These are phyloP conservation scores for Myotis pilosus DNA, from an alignment of 2,797 vertebrate species.

Conservation along the genomic window DNA sequence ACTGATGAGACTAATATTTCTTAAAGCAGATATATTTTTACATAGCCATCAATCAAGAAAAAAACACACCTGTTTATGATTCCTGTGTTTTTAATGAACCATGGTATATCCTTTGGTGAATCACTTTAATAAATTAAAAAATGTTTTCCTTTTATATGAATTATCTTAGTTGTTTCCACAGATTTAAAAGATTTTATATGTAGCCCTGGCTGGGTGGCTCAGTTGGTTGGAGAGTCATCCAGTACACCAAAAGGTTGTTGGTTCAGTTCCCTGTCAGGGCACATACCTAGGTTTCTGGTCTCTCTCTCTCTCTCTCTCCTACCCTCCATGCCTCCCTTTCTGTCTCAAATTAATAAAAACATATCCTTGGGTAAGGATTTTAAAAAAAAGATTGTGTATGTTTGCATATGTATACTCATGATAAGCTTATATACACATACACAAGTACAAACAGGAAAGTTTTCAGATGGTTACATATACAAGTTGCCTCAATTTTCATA, in stretches of 20 bases:
- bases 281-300: not conserved
- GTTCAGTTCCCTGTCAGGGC: not conserved
- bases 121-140: slow-evolving; percentile 29
- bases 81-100: slow-evolving; percentile 20
- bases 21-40: slow-evolving; percentile 41
- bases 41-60: slow-evolving; percentile 12
- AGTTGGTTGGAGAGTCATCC: not conserved
- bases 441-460: not conserved
- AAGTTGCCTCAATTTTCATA: not conserved
- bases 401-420: not conserved
- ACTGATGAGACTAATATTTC: not conserved
- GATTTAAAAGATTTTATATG: not conserved
- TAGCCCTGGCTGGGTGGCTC: not conserved
- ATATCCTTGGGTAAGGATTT: not conserved
- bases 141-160: slow-evolving; percentile 27
- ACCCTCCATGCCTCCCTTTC: not conserved
- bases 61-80: not conserved
- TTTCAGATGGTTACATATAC: not conserved
- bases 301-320: not conserved
- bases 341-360: not conserved
- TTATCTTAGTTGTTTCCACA: not conserved
- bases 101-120: slow-evolving; percentile 6
- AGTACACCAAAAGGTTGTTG: not conserved
- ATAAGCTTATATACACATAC: not conserved
- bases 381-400: not conserved